Conservation (phyloP, 1,140 invertebrate species). For the Brevipalpus yothersi region DNA sequence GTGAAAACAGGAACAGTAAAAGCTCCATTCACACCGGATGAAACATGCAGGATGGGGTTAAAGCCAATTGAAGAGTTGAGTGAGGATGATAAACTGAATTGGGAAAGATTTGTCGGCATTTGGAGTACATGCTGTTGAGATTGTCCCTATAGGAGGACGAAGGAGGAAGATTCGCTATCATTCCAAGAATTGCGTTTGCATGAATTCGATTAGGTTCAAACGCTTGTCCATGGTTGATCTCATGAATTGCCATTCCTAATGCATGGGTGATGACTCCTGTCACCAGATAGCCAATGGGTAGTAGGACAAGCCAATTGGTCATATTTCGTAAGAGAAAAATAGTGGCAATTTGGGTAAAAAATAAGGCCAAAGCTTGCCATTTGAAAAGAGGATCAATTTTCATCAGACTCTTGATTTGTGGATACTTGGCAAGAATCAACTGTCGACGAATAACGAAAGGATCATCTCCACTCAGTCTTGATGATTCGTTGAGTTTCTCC, state of each 20-base stretch:
- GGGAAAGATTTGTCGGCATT: too few species aligned
- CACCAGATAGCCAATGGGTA: slow-evolving; percentile 64
- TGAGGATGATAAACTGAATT: too few species aligned
- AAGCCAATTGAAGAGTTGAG: too few species aligned
- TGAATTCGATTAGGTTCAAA: slow-evolving; percentile 69
- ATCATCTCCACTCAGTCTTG: too few species aligned
- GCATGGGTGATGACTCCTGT: slow-evolving; percentile 96
- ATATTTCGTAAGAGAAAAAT: slow-evolving; percentile 51
- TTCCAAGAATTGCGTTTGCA: slow-evolving; percentile 62
- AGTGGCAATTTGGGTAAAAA: slow-evolving; percentile 49
- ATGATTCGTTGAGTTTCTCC: too few species aligned
- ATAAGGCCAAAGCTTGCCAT: slow-evolving; percentile 61
- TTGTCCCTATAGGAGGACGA: too few species aligned
- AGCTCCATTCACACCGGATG: too few species aligned
- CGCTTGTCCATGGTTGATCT: slow-evolving; percentile 88
- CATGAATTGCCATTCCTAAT: slow-evolving; percentile 84
- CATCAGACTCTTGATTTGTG: slow-evolving; percentile 82
- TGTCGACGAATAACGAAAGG: slow-evolving; percentile 50
- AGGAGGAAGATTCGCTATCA: slow-evolving; percentile 91
- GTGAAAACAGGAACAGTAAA: too few species aligned
- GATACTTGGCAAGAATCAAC: slow-evolving; percentile 57
- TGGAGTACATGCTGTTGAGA: too few species aligned
- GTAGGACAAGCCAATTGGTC: slow-evolving; percentile 49
- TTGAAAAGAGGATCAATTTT: slow-evolving; percentile 75
- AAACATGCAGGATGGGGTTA: too few species aligned